phyloP scores from a whole-genome alignment of 2,797 vertebrate genomes.

The Natrix natrix region DNA sequence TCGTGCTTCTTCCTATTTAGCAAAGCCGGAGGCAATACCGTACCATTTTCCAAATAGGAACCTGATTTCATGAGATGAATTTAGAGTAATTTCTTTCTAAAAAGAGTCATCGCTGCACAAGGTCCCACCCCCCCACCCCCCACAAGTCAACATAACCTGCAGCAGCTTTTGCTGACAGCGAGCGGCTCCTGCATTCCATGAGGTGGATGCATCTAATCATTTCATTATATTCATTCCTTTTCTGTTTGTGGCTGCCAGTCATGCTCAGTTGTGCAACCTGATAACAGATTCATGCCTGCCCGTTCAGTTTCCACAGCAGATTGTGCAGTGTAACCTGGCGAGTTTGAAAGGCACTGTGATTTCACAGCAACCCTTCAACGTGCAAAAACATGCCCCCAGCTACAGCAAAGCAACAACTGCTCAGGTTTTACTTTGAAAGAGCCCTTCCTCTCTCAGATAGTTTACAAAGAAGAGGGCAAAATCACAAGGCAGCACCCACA shows the following conservation, averaged over 20 bases:
- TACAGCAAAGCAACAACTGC: neutral
- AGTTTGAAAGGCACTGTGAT: constrained; percentile 14
- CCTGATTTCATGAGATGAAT: neutral
- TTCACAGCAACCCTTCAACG: constrained; percentile 3
- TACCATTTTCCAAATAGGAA: neutral
- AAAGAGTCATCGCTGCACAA: neutral
- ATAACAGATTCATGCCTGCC: neutral
- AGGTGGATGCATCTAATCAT: neutral
- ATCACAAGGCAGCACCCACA: neutral
- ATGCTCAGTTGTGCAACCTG: constrained; percentile 25
- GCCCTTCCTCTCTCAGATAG: neutral
- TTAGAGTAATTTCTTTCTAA: neutral
- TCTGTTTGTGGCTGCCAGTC: constrained; percentile 14
- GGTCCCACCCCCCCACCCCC: neutral
- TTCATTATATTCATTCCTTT: constrained; percentile 15
- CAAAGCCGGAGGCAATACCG: neutral
- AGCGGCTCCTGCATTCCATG: neutral
- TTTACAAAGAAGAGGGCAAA: neutral
- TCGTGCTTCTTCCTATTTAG: neutral
- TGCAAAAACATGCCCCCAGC: neutral
- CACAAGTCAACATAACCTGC: neutral
- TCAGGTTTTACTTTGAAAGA: neutral
- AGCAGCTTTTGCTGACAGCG: neutral
- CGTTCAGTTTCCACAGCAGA: neutral
- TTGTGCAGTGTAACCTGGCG: neutral